A percentile compares a stretch with the other conserved stretches of the same genome.
Conservation (phyloP, 2,888 invertebrate genomes). For the Polyommatus icarus region DNA sequence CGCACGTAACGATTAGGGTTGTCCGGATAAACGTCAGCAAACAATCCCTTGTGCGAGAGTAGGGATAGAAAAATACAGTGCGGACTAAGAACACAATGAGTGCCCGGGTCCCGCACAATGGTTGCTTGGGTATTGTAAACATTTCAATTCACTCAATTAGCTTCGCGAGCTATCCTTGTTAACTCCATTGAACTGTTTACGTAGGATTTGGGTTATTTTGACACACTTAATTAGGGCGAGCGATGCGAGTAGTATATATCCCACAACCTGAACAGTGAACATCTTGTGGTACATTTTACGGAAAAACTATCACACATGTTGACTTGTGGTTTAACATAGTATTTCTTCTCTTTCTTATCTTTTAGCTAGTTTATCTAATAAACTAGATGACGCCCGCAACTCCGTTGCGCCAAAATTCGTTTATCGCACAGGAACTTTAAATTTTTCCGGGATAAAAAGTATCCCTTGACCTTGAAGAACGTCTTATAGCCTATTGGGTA, state of each 20-base stretch:
- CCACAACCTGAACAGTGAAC: too few relatives aligned
- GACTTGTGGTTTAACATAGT: too few relatives aligned
- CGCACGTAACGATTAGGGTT: neutral
- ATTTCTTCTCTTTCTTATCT: too few relatives aligned
- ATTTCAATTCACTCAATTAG: slow-evolving; percentile 16
- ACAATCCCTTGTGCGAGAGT: neutral
- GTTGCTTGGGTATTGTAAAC: slow-evolving; percentile 13
- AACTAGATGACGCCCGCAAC: neutral
- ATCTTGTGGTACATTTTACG: too few relatives aligned
- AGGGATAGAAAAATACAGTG: slow-evolving; percentile 5
- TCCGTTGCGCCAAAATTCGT: neutral
- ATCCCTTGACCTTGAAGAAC: too few relatives aligned
- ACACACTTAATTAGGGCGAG: neutral
- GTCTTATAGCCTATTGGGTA: too few relatives aligned
- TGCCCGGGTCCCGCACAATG: slow-evolving; percentile 14
- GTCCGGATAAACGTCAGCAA: slow-evolving; percentile 9
- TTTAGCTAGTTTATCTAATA: neutral
- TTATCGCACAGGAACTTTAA: neutral
- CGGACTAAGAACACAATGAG: slow-evolving; percentile 5
- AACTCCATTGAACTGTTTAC: slow-evolving; percentile 1
- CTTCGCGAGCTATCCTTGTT: neutral
- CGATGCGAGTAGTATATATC: too few relatives aligned
- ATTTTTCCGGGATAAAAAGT: neutral
- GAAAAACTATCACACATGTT: too few relatives aligned
- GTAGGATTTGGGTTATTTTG: neutral